Conservation (phyloP, 2,113 vertebrate species). For the Cettia cetti region DNA sequence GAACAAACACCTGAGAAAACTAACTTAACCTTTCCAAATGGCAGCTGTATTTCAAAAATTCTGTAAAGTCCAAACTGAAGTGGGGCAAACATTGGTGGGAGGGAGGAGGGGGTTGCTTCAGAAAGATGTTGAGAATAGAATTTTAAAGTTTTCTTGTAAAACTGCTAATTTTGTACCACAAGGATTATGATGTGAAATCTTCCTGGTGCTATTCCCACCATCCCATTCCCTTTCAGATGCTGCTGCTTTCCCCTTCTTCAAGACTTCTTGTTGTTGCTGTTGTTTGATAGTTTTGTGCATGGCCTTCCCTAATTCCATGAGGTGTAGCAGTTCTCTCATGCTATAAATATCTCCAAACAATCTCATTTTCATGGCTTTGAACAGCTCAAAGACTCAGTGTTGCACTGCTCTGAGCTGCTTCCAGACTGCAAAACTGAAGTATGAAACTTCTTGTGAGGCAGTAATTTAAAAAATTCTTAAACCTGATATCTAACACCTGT, state of each 20-base stretch:
- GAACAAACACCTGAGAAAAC: neutral
- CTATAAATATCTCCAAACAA: neutral
- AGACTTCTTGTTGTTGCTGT: too few species aligned
- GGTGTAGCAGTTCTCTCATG: neutral
- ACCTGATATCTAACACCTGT: neutral
- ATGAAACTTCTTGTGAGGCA: neutral
- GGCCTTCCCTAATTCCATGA: neutral
- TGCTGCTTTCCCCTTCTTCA: neutral
- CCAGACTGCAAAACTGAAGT: neutral
- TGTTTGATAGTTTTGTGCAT: neutral
- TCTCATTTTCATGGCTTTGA: neutral
- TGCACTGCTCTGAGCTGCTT: neutral
- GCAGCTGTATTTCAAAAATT: neutral
- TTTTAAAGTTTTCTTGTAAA: neutral
- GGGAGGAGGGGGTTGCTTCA: neutral
- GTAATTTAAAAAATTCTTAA: neutral
- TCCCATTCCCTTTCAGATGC: neutral
- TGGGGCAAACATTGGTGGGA: neutral
- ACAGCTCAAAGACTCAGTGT: neutral
- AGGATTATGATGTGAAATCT: neutral
- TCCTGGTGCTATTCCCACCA: neutral
- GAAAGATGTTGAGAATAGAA: neutral
- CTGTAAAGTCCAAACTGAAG: neutral
- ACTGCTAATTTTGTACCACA: neutral
- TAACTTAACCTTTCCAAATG: neutral